Base-by-base conservation (phyloP, 2,888 invertebrate genomes). In the Unio delphinus region DNA sequence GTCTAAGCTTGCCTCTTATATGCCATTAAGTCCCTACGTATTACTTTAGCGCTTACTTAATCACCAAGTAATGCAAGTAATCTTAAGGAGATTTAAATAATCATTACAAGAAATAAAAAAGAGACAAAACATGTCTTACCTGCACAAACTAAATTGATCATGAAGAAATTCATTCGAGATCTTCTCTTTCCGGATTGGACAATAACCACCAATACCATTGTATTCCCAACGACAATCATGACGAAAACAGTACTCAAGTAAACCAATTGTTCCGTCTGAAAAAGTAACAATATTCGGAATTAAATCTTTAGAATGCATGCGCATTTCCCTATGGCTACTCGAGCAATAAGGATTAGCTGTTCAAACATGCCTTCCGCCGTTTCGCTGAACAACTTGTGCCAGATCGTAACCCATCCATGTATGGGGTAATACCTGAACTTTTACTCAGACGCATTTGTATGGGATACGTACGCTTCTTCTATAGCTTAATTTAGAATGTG, bases 81-180 rank as follows among this genome's bases (percentile, higher is more conserved):
- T 11, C 4, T 59, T 23, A 34, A 63, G 34, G 63, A 45, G 34
- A 18, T 34, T 15, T 0, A 4, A 30, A 23, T 58, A 20, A 57
- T 17, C 30, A n/a, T 55, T 5, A 20, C 4, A 55, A 4, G 15
- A 26, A 55, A 15, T 7, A 1, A 15, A 56, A 54, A 7, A 20
- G 30, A 28, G 4, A 17, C 4, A 8, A 11, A 26, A 59, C 3
- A 59, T 59, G 17, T 75, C 92, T 92, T 90, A 97, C 97, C 97
- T 90, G 97, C 96, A 76, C 96, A 92, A 8, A 97, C 97, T 67
- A 97, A 92, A 86, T 97, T 96, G 92, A 95, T 95, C 82, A 97
- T 97, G 91, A 97, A 97, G 91, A 95, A 96, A 90, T 97, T 96
- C 96, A 97, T 97, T 64, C 97, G 92, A 62, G 96, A 96, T 89